phyloP scores from a whole-genome alignment of 2,797 vertebrate species.

The Hyperoplus immaculatus region DNA sequence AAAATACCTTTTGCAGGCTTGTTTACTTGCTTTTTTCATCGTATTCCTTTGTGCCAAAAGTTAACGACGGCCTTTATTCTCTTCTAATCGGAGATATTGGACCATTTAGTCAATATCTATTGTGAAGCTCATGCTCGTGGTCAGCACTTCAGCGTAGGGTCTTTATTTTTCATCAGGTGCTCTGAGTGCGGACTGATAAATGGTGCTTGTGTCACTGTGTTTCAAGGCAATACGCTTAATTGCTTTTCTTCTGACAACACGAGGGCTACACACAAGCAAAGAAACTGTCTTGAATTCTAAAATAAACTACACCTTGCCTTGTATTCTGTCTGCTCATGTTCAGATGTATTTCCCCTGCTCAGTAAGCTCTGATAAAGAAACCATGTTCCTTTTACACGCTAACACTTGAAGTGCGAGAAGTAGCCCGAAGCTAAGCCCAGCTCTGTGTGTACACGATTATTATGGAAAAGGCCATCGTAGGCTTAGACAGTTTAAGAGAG shows the following conservation, averaged over 20 bases:
- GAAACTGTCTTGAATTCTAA: constrained; percentile 65
- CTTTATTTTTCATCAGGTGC: constrained; percentile 48
- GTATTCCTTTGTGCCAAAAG: constrained; percentile 65
- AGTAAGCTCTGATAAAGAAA: constrained; percentile 61
- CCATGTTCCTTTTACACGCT: constrained; percentile 46
- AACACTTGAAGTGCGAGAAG: constrained; percentile 50
- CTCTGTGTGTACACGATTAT: constrained; percentile 52
- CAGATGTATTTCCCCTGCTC: constrained; percentile 34
- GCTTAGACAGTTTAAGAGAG: constrained; percentile 56
- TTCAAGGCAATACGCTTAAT: constrained; percentile 30
- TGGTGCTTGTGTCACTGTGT: constrained; percentile 55
- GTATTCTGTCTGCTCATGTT: constrained; percentile 65
- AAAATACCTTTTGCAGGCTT: background rate
- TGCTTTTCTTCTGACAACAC: constrained; percentile 38
- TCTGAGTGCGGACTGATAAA: constrained; percentile 39
- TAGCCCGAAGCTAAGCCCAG: constrained; percentile 61
- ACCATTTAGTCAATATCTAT: constrained; percentile 22
- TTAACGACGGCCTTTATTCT: constrained; percentile 43
- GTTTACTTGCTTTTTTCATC: constrained; percentile 26
- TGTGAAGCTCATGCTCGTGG: constrained; percentile 24
- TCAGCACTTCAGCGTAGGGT: constrained; percentile 26
- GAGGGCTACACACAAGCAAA: constrained; percentile 64
- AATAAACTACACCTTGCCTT: constrained; percentile 81
- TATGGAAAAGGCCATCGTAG: constrained; percentile 64
- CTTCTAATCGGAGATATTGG: constrained; percentile 30